phyloP scores from a whole-genome alignment of 2,888 invertebrate species.

The Patella depressa region DNA sequence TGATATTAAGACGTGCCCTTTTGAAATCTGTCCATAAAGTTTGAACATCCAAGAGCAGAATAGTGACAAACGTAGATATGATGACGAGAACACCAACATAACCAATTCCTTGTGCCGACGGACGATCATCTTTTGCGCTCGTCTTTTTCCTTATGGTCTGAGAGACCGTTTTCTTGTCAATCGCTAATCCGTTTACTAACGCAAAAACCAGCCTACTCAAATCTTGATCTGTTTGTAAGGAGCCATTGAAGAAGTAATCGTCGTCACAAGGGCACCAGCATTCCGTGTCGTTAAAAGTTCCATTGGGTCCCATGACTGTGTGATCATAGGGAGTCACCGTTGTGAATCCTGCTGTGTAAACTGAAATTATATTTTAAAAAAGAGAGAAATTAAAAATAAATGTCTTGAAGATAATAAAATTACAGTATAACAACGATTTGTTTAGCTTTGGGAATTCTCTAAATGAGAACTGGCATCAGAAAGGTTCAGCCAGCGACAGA shows the following conservation, averaged over 20 bases:
- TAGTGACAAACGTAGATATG: neutral
- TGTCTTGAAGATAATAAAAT: no score
- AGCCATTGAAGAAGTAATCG: neutral
- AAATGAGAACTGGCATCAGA: no score
- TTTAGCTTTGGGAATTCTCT: no score
- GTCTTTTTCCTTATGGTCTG: neutral
- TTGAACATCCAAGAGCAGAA: neutral
- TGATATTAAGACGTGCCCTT: neutral
- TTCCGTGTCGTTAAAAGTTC: neutral
- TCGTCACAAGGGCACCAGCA: constrained; percentile 4
- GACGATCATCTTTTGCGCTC: neutral
- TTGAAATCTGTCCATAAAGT: neutral
- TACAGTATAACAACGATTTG: no score
- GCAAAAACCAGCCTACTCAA: neutral
- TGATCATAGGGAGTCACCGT: no score
- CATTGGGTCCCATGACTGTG: no score
- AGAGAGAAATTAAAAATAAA: no score
- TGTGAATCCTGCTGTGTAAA: no score
- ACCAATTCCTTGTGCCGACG: constrained; percentile 2
- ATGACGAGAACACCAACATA: neutral
- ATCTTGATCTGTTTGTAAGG: neutral
- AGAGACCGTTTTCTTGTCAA: neutral
- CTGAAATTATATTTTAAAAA: no score
- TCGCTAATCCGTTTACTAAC: neutral
- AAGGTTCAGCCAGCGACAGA: no score